A percentile compares a stretch with the other conserved stretches of the same genome.
phyloP scores from a whole-genome alignment of 2,113 vertebrate genomes.

The Pseudolaguvia tuberculata region DNA sequence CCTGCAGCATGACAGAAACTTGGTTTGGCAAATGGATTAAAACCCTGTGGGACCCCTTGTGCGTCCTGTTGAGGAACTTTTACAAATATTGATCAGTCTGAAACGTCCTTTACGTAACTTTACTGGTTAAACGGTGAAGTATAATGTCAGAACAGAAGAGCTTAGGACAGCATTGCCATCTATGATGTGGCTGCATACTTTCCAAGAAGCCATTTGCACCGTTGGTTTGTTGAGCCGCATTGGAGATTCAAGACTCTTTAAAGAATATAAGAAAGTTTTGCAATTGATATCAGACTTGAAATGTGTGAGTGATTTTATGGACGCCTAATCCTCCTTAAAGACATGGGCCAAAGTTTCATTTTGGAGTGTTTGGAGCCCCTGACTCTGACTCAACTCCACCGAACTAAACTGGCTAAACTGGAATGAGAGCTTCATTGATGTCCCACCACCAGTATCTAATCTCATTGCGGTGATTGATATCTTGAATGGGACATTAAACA shows the following conservation, averaged over 20 bases:
- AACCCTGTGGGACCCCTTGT: constrained; percentile 74
- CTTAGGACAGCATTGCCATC: constrained; percentile 23
- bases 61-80: constrained; percentile 66
- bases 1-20: constrained; percentile 75
- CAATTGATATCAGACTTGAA: too few relatives aligned
- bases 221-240: background rate
- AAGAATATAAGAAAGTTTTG: too few relatives aligned
- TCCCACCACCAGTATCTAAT: too few relatives aligned
- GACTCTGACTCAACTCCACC: too few relatives aligned
- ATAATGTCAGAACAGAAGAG: background rate
- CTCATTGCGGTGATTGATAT: too few relatives aligned
- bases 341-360: too few relatives aligned
- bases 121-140: constrained; percentile 32
- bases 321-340: background rate
- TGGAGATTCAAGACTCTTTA: background rate
- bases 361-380: too few relatives aligned
- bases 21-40: constrained; percentile 69
- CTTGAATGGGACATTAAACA: too few relatives aligned
- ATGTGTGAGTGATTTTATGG: too few relatives aligned
- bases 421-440: too few relatives aligned
- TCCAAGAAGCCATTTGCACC: background rate
- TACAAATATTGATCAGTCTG: constrained; percentile 75
- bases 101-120: constrained; percentile 44
- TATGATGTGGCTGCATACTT: background rate
- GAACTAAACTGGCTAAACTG: too few relatives aligned